Conservation (phyloP, 2,113 vertebrate species). For the Oncorhynchus masou region DNA sequence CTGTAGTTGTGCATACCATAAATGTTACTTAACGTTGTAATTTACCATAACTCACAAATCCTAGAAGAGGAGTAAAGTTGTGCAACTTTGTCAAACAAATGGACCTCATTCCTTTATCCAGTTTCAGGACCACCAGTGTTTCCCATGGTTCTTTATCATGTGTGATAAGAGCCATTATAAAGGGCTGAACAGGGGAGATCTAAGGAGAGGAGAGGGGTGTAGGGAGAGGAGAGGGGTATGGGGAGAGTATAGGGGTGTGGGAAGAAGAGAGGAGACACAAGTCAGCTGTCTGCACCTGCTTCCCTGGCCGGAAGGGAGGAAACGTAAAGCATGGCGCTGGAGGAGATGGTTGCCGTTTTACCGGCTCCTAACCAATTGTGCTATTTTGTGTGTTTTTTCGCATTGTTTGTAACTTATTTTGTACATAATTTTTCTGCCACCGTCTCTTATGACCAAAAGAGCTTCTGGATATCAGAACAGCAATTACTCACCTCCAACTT, state of each 20-base stretch:
- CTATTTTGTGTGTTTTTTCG: too few species aligned
- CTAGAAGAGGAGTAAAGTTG: not conserved
- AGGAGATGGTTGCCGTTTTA: not conserved
- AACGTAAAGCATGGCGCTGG: constrained; percentile 53
- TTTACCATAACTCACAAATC: too few species aligned
- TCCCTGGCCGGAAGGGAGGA: constrained; percentile 35
- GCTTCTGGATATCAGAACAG: too few species aligned
- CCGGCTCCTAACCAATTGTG: too few species aligned
- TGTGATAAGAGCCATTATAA: constrained; percentile 46
- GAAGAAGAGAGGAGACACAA: not conserved
- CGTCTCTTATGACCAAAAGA: too few species aligned
- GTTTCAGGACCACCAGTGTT: constrained; percentile 19
- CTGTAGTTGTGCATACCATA: too few species aligned
- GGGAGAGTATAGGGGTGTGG: too few species aligned
- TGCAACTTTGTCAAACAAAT: constrained; percentile 12
- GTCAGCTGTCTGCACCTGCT: constrained; percentile 16
- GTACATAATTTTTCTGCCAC: too few species aligned
- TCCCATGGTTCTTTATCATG: constrained; percentile 16
- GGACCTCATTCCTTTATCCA: constrained; percentile 5
- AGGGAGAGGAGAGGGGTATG: not conserved
- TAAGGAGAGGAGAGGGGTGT: constrained; percentile 14
- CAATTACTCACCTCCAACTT: too few species aligned
- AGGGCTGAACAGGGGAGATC: constrained; percentile 23
- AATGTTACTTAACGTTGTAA: too few species aligned
- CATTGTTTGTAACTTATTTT: too few species aligned